These are phyloP conservation scores for Empis stercorea DNA, from an alignment of 2,888 invertebrate species.

Conservation along the genomic window DNA sequence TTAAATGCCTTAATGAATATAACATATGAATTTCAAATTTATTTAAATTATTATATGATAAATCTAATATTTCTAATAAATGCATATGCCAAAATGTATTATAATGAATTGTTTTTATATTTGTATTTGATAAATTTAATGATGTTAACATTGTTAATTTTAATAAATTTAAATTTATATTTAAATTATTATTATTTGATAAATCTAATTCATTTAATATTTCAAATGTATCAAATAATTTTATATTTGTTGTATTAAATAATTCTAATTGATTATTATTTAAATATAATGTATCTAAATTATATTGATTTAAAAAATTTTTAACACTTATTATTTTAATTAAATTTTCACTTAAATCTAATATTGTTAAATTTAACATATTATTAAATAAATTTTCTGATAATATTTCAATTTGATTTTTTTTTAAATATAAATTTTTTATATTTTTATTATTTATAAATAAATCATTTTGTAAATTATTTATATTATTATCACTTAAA, in stretches of 20 bases:
- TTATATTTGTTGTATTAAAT: neutral
- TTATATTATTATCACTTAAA: neutral
- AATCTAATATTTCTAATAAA: neutral
- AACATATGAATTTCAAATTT: neutral
- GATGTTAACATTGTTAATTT: neutral
- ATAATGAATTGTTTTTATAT: neutral
- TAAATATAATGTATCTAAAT: neutral
- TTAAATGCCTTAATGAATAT: neutral
- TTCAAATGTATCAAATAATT: neutral
- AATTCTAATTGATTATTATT: neutral
- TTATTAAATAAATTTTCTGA: neutral
- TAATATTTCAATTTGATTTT: neutral
- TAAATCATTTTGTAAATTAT: neutral
- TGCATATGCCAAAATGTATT: neutral
- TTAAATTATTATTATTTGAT: neutral
- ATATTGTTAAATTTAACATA: neutral
- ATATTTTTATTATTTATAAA: neutral
- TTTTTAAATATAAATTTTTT: neutral
- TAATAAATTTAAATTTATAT: neutral
- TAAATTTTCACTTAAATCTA: neutral
- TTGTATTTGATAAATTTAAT: neutral
- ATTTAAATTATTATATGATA: neutral
- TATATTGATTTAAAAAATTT: neutral
- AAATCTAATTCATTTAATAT: neutral
- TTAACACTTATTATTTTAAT: neutral